Evolutionary conservation across 1,140 invertebrate species (phyloP).

Genomic region (Heliconius hewitsoni): DNA sequence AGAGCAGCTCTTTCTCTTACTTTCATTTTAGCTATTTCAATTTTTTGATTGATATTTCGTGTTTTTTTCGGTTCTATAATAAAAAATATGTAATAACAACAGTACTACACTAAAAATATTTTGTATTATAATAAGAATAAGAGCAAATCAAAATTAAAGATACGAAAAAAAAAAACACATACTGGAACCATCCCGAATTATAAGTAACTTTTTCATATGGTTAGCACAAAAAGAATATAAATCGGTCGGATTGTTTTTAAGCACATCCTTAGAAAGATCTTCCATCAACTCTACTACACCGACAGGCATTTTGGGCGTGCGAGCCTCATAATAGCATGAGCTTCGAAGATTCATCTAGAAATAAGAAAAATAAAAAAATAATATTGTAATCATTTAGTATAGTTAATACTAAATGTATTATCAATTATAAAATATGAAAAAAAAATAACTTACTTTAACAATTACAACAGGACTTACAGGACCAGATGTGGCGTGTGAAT

Average conservation of each 20-base stretch:
- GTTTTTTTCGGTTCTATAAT: constrained; percentile 44
- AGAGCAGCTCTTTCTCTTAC: constrained; percentile 53
- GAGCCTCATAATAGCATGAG: constrained; percentile 51
- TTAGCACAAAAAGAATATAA: constrained; percentile 76
- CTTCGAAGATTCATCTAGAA: constrained; percentile 46
- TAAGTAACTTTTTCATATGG: constrained; percentile 75
- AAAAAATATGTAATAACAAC: neutral
- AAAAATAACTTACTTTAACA: neutral
- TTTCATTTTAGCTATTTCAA: constrained; percentile 54
- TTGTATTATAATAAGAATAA: neutral
- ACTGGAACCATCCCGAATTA: constrained; percentile 56
- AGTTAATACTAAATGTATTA: neutral
- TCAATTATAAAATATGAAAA: neutral
- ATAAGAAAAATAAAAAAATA: neutral
- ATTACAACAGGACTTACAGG: neutral
- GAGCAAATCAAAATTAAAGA: constrained; percentile 4
- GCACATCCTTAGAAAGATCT: constrained; percentile 79
- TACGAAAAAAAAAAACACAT: constrained; percentile 40
- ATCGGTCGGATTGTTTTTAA: constrained; percentile 76
- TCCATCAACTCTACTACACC: constrained; percentile 80
- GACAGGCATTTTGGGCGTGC: constrained; percentile 77
- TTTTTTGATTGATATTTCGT: constrained; percentile 58
- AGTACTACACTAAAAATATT: neutral
- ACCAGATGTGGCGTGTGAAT: neutral
- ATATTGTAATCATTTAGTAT: neutral